phyloP scores from a whole-genome alignment of 2,113 vertebrate species.

The Okapia johnstoni region DNA sequence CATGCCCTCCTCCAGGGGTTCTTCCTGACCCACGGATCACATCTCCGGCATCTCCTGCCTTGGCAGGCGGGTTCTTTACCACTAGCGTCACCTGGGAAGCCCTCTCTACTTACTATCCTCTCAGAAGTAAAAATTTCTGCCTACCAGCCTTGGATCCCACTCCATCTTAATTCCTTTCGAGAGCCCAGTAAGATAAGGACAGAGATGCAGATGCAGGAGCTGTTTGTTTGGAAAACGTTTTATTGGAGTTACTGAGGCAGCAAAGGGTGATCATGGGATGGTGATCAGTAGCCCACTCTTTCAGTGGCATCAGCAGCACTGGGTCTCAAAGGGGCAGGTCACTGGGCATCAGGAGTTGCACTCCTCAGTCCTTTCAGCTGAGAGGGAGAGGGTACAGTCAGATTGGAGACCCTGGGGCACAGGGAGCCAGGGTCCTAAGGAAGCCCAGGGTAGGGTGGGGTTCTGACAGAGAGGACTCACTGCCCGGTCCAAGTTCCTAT shows the following conservation, averaged over 20 bases:
- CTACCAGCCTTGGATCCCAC: background rate
- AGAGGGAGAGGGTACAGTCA: background rate
- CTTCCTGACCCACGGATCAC: background rate
- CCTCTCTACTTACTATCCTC: background rate
- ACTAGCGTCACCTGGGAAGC: background rate
- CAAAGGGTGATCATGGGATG: background rate
- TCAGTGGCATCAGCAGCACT: background rate
- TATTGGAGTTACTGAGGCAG: constrained; percentile 29
- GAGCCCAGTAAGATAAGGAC: background rate
- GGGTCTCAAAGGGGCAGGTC: background rate
- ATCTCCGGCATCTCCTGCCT: background rate
- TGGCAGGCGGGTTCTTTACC: background rate
- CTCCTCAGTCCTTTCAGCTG: constrained; percentile 65
- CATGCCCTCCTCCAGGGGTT: background rate
- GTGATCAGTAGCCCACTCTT: background rate
- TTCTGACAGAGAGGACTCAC: background rate
- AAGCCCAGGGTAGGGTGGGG: background rate
- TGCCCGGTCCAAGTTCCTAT: background rate
- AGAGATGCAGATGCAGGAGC: background rate
- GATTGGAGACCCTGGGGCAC: fast-evolving
- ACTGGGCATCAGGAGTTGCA: constrained; percentile 55
- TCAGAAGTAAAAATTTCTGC: constrained; percentile 9
- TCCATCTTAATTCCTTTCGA: background rate
- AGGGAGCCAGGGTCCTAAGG: background rate
- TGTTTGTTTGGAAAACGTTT: constrained; percentile 39